These are phyloP conservation scores for Emys orbicularis DNA, from an alignment of 2,797 vertebrate genomes.

Conservation along the genomic window DNA sequence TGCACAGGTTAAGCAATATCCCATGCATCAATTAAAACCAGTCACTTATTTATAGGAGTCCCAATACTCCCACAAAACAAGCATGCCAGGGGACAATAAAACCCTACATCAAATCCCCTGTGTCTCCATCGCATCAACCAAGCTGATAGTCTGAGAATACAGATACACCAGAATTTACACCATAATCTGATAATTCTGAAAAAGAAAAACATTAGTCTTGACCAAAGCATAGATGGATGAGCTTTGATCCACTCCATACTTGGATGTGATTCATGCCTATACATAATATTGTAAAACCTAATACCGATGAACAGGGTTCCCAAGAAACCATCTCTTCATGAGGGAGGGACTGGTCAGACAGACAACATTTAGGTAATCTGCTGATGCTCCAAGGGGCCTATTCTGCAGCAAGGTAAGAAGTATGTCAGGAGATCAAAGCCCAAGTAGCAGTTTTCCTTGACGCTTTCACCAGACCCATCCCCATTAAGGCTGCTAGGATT, in stretches of 20 bases:
- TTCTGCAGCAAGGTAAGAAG: neutral
- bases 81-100: conserved; percentile 36
- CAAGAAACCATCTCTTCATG: neutral
- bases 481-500: neutral
- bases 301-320: neutral
- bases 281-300: neutral
- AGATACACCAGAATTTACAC: neutral
- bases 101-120: conserved; percentile 21
- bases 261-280: neutral
- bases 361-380: neutral
- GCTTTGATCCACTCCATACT: neutral
- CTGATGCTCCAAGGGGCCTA: neutral
- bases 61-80: conserved; percentile 23
- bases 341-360: neutral
- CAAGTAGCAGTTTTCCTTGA: neutral
- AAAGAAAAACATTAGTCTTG: neutral
- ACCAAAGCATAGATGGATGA: neutral
- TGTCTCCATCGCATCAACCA: conserved; percentile 14
- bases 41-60: conserved; percentile 67
- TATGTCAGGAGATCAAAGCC: conserved; percentile 11
- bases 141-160: neutral
- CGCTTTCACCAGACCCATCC: neutral
- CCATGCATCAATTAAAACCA: conserved; percentile 69
- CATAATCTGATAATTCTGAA: neutral
- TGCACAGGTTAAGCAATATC: conserved; percentile 61